Percentiles rank a stretch among this genome's conserved stretches.
These are phyloP conservation scores for Antheraea assamensis DNA, from an alignment of 2,888 invertebrate species.

Conservation along the genomic window DNA sequence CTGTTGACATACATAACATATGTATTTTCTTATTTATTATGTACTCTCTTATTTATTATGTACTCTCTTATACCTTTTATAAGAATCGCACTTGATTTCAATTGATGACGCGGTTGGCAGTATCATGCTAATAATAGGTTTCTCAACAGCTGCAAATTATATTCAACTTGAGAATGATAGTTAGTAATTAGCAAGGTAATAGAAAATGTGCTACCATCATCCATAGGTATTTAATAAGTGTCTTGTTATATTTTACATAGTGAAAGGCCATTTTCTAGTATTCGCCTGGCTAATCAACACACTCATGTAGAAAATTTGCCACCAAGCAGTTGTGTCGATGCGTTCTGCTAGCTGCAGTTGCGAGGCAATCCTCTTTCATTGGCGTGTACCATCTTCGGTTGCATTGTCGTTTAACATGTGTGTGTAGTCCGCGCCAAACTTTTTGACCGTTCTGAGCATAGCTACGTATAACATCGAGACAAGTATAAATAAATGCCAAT, in stretches of 20 bases:
- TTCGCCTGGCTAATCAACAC: not conserved
- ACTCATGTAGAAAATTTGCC: not conserved
- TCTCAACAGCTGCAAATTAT: not conserved
- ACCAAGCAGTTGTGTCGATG: not conserved
- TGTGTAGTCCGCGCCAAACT: too few relatives aligned
- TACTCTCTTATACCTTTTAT: too few relatives aligned
- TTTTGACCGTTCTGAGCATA: too few relatives aligned
- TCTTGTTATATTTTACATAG: not conserved
- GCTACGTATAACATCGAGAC: too few relatives aligned
- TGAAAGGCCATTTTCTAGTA: not conserved
- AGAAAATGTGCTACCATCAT: not conserved
- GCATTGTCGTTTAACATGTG: not conserved
- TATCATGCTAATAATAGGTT: not conserved
- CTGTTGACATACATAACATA: too few relatives aligned
- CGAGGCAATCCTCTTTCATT: not conserved
- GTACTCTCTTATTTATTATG: too few relatives aligned
- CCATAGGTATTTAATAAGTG: not conserved
- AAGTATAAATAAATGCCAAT: too few relatives aligned
- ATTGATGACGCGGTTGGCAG: not conserved
- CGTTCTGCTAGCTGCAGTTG: not conserved
- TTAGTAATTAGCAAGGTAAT: not conserved
- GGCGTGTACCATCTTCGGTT: not conserved
- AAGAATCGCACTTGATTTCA: not conserved
- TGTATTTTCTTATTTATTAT: too few relatives aligned
- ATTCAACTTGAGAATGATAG: not conserved